Evolutionary conservation across 2,113 vertebrate species (phyloP).

Genomic region (Lampris incognitus): DNA sequence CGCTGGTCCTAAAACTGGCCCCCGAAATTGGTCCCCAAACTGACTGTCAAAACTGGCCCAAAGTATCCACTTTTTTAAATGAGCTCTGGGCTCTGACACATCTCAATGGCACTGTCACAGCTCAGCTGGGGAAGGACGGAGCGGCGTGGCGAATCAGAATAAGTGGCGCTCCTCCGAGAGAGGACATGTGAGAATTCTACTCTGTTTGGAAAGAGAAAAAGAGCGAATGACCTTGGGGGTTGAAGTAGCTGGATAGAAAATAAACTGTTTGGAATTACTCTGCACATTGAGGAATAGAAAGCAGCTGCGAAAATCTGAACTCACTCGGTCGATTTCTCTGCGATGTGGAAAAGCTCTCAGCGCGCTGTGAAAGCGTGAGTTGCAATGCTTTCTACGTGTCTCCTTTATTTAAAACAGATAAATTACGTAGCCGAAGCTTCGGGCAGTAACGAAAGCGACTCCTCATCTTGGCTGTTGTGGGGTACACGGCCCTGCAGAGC

Average conservation of each 20-base stretch:
- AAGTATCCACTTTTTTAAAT: conserved; percentile 13
- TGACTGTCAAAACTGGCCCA: too few relatives aligned
- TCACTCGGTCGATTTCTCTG: conserved; percentile 66
- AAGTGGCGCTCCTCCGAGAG: conserved; percentile 60
- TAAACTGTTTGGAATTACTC: conserved; percentile 86
- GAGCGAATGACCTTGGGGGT: conserved; percentile 75
- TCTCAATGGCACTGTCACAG: conserved; percentile 51
- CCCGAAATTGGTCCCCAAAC: too few relatives aligned
- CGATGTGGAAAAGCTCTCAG: conserved; percentile 76
- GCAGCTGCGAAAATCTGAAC: conserved; percentile 79
- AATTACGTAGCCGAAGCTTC: conserved; percentile 35
- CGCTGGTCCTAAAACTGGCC: too few relatives aligned
- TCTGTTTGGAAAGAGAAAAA: conserved; percentile 70
- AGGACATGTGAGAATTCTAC: conserved; percentile 68
- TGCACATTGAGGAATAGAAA: conserved; percentile 82
- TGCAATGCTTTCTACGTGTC: conserved; percentile 69
- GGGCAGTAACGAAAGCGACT: conserved; percentile 14
- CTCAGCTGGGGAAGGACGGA: conserved; percentile 57
- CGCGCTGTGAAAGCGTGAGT: conserved; percentile 51
- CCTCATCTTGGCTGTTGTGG: not conserved
- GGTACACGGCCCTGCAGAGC: not conserved
- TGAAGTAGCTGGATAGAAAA: conserved; percentile 81
- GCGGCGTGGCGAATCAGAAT: conserved; percentile 56
- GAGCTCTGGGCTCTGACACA: conserved; percentile 38
- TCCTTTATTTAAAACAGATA: conserved; percentile 55